Percentiles rank a stretch among this genome's conserved stretches.
Evolutionary conservation across 2,797 vertebrate genomes (phyloP).

Genomic region (Bradypodion ventrale): DNA sequence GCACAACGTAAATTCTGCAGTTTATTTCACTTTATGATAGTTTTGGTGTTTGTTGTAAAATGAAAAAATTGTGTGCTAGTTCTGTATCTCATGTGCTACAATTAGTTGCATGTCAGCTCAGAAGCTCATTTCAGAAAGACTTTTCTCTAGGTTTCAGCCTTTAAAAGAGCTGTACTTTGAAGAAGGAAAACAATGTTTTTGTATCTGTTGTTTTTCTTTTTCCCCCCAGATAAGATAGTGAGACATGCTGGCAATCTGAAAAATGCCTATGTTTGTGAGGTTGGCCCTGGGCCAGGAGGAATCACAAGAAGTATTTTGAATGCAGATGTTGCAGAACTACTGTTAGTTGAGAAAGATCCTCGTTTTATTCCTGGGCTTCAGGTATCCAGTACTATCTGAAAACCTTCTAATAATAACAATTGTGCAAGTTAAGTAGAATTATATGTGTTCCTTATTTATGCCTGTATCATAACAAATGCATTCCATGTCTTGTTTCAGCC

Average conservation of each 20-base stretch:
- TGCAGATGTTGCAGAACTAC: constrained; percentile 81
- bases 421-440: neutral
- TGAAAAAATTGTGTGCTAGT: neutral
- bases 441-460: neutral
- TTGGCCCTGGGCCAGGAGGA: constrained; percentile 95
- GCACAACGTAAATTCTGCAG: neutral
- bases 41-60: constrained; percentile 49
- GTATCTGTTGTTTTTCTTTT: constrained; percentile 42
- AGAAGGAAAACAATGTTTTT: constrained; percentile 44
- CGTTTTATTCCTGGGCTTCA: constrained; percentile 93
- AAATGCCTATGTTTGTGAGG: constrained; percentile 88
- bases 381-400: constrained; percentile 73
- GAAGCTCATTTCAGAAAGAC: neutral
- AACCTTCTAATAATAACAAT: neutral
- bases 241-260: constrained; percentile 86
- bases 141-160: neutral
- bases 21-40: constrained; percentile 39
- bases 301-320: constrained; percentile 94
- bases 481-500: neutral
- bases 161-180: constrained; percentile 25
- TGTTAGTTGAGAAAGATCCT: constrained; percentile 93
- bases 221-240: constrained; percentile 90
- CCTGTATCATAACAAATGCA: neutral
- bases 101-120: neutral
- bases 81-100: neutral